Evolutionary conservation across 2,888 invertebrate species (phyloP).

Genomic region (Hirtodrosophila duncani): DNA sequence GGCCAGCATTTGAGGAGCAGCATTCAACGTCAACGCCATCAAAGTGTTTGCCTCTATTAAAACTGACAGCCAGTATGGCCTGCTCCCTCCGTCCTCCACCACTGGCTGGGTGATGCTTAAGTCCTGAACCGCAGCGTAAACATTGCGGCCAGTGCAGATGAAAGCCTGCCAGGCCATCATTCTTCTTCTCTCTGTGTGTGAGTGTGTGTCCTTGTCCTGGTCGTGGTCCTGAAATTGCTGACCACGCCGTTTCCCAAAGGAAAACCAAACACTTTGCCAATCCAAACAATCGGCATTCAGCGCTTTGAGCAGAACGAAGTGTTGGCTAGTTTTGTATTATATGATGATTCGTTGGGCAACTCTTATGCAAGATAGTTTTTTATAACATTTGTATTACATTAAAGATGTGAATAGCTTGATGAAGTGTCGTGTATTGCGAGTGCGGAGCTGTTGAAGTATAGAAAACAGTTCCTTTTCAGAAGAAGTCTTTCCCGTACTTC

Average conservation of each 20-base stretch:
- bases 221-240: constrained; percentile 44
- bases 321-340: no score
- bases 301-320: no score
- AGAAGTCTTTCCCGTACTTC: no score
- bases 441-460: no score
- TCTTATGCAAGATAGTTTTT: no score
- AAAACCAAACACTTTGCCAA: constrained; percentile 38
- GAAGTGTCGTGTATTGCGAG: no score
- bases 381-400: no score
- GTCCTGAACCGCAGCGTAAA: constrained; percentile 45
- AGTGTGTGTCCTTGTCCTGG: constrained; percentile 13
- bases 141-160: constrained; percentile 54
- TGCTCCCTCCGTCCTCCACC: constrained; percentile 7
- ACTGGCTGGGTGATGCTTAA: constrained; percentile 11
- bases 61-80: constrained; percentile 45
- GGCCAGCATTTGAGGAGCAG: constrained; percentile 5
- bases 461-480: no score
- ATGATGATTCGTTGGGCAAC: no score
- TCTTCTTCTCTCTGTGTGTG: constrained; percentile 5
- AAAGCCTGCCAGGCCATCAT: constrained; percentile 27
- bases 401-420: no score
- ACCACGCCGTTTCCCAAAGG: constrained; percentile 47
- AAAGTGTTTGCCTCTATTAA: constrained; percentile 65
- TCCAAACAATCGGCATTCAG: no score
- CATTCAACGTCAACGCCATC: constrained; percentile 49